These are phyloP conservation scores for Euura saliciscinereae DNA, from an alignment of 1,140 invertebrate species.

Conservation along the genomic window DNA sequence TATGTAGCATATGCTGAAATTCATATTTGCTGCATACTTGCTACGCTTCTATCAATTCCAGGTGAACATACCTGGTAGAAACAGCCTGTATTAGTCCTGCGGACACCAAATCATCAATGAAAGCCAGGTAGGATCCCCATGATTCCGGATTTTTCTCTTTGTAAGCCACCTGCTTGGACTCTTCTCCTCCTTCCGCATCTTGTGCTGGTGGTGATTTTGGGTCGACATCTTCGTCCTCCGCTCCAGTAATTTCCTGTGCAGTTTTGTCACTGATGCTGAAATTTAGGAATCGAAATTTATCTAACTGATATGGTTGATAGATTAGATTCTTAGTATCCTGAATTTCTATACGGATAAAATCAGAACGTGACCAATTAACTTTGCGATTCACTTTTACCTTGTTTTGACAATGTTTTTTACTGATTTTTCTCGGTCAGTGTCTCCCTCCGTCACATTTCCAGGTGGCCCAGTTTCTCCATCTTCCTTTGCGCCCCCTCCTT, in stretches of 20 bases:
- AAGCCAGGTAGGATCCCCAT: constrained; percentile 70
- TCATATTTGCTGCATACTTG: not conserved
- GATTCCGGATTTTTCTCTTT: not conserved
- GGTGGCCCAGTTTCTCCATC: constrained; percentile 17
- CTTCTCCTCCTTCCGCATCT: constrained; percentile 32
- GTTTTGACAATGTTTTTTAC: constrained; percentile 23
- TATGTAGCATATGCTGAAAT: constrained; percentile 53
- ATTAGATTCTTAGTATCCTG: not conserved
- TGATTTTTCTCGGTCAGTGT: constrained; percentile 12
- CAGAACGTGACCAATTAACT: not conserved
- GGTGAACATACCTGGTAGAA: constrained; percentile 45
- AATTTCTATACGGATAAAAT: not conserved
- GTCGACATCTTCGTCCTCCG: constrained; percentile 19
- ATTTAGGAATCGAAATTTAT: too few species aligned
- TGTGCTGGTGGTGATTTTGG: constrained; percentile 30
- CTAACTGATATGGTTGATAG: too few species aligned
- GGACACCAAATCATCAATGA: constrained; percentile 68
- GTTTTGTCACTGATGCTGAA: not conserved
- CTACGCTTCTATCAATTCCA: not conserved
- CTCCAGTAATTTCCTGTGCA: not conserved
- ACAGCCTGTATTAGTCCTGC: constrained; percentile 65
- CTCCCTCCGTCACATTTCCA: constrained; percentile 19
- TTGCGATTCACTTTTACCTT: constrained; percentile 18
- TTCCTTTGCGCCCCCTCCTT: not conserved
- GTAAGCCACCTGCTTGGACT: constrained; percentile 29